These are phyloP conservation scores for Nasonia longicornis DNA, from an alignment of 1,140 invertebrate species.

Conservation along the genomic window DNA sequence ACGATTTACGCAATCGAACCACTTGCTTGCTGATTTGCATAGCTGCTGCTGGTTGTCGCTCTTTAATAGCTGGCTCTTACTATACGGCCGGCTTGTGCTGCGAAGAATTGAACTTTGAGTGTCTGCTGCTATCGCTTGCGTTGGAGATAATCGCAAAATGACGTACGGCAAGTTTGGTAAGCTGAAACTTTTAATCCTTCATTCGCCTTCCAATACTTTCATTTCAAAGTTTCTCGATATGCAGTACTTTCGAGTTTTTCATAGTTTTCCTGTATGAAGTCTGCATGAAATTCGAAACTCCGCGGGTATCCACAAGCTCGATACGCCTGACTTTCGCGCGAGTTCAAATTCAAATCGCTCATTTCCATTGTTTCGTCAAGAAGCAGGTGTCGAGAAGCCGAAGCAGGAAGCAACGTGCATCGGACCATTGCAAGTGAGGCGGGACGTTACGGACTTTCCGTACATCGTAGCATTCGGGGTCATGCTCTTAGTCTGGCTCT, in stretches of 20 bases:
- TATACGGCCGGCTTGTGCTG: neutral
- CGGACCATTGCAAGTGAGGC: neutral
- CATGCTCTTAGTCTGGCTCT: neutral
- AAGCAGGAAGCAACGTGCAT: neutral
- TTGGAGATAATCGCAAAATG: neutral
- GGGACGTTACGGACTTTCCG: neutral
- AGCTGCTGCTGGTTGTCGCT: neutral
- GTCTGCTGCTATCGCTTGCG: too few relatives aligned
- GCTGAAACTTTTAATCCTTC: neutral
- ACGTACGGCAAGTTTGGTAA: slow-evolving; percentile 19
- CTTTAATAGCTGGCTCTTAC: neutral
- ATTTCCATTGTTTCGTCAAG: neutral
- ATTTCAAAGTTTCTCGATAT: too few relatives aligned
- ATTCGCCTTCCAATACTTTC: too few relatives aligned
- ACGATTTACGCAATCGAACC: neutral
- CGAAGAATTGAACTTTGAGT: too few relatives aligned
- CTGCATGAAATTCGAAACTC: too few relatives aligned
- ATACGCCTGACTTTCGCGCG: too few relatives aligned
- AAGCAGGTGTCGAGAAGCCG: neutral
- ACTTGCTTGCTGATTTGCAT: neutral
- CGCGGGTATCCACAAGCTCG: too few relatives aligned
- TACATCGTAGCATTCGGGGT: neutral
- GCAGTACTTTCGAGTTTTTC: too few relatives aligned
- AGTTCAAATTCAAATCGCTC: neutral
- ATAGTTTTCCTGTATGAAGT: too few relatives aligned